Evolutionary conservation across 2,888 invertebrate genomes (phyloP).

Genomic region (Heliconius ethilla): DNA sequence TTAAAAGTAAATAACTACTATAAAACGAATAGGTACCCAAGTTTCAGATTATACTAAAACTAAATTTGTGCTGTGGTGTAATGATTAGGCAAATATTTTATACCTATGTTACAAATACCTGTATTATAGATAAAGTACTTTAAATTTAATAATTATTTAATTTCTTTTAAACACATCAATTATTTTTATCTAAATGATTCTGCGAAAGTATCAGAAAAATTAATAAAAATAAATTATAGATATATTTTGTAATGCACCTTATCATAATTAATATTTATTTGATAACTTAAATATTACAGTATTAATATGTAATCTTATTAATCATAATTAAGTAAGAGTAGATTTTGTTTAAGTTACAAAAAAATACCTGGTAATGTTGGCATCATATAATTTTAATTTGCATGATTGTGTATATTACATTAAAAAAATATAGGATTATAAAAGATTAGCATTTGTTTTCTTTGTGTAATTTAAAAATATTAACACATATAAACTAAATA

Average conservation of each 20-base stretch:
- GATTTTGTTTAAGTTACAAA: neutral
- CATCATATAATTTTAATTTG: too few relatives aligned
- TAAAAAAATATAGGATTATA: neutral
- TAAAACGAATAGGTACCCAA: neutral
- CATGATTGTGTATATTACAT: neutral
- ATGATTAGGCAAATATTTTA: neutral
- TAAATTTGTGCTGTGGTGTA: neutral
- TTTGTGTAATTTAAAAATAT: neutral
- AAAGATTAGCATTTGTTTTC: neutral
- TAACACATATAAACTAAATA: neutral
- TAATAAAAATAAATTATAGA: neutral
- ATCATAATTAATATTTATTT: neutral
- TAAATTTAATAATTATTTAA: neutral
- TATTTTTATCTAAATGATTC: conserved; percentile 1
- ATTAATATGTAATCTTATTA: conserved; percentile 4
- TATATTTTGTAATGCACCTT: neutral
- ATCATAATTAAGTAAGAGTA: neutral
- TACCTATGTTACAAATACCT: too few relatives aligned
- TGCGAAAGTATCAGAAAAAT: neutral
- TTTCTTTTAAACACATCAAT: neutral
- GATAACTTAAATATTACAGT: neutral
- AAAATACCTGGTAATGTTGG: neutral
- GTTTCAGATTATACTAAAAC: neutral
- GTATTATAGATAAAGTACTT: neutral
- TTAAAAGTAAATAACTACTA: neutral